Evolutionary conservation across 92 coral and sea anemone genomes (phyloP).

Genomic region (Desmophyllum pertusum): DNA sequence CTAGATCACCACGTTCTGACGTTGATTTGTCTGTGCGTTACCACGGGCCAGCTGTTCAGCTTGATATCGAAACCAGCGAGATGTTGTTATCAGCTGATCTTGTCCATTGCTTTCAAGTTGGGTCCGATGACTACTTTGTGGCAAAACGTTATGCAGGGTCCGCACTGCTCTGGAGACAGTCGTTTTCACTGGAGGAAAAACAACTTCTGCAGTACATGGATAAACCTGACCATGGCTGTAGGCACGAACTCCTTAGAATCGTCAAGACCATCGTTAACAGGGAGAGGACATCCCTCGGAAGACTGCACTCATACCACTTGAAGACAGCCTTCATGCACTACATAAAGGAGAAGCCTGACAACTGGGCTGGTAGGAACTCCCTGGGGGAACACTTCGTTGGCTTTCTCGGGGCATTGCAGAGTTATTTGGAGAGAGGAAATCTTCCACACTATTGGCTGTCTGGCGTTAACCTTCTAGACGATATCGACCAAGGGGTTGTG

Average conservation of each 20-base stretch:
- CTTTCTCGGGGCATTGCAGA: conserved; percentile 29
- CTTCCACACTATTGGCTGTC: conserved; percentile 68
- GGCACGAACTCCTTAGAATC: conserved; percentile 75
- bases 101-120: conserved; percentile 65
- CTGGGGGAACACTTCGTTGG: conserved; percentile 51
- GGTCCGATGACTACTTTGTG: conserved; percentile 58
- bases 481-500: conserved; percentile 33
- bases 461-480: conserved; percentile 61
- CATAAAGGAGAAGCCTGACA: neutral
- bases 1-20: neutral
- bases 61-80: conserved; percentile 58
- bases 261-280: conserved; percentile 70
- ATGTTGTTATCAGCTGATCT: conserved; percentile 67
- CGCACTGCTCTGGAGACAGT: conserved; percentile 64
- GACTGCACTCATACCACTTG: conserved; percentile 66
- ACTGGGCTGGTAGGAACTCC: conserved; percentile 2
- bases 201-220: conserved; percentile 64
- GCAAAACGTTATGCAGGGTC: conserved; percentile 49
- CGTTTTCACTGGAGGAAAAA: conserved; percentile 74
- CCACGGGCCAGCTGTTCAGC: conserved; percentile 86
- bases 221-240: conserved; percentile 61
- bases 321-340: conserved; percentile 79
- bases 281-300: conserved; percentile 60
- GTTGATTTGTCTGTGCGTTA: conserved; percentile 39
- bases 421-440: conserved; percentile 1